Conservation (phyloP, 1,140 invertebrate genomes). For the Lamellibrachia luymesi region DNA sequence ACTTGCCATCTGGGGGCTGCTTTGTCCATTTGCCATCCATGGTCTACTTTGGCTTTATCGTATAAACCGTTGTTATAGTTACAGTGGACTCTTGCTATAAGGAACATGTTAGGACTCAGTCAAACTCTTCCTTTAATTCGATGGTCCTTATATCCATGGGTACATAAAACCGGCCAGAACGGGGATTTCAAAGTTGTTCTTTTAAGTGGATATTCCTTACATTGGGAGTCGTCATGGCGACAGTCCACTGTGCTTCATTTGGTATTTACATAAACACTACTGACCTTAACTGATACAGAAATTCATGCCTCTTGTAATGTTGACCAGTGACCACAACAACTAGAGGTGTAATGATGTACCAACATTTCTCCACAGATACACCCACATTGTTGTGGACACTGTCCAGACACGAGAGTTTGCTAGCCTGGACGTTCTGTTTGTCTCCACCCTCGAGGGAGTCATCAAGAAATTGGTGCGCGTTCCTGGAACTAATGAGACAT, state of each 20-base stretch:
- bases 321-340: not conserved
- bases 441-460: constrained; percentile 72
- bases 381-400: constrained; percentile 76
- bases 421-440: constrained; percentile 71
- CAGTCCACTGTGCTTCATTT: too few species aligned
- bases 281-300: not conserved
- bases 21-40: not conserved
- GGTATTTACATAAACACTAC: not conserved
- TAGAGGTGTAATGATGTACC: not conserved
- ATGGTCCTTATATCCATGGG: too few species aligned
- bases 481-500: constrained; percentile 69
- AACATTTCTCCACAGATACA: constrained; percentile 59
- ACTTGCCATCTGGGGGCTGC: not conserved
- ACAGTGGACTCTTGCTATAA: too few species aligned
- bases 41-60: not conserved
- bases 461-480: constrained; percentile 80
- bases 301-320: not conserved
- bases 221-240: too few species aligned
- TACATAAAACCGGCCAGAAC: too few species aligned
- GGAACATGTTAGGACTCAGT: too few species aligned
- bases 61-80: too few species aligned
- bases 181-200: too few species aligned
- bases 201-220: too few species aligned
- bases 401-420: constrained; percentile 67
- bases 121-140: too few species aligned